These are phyloP conservation scores for Dissostichus mawsoni DNA, from an alignment of 2,113 vertebrate genomes.

Conservation along the genomic window DNA sequence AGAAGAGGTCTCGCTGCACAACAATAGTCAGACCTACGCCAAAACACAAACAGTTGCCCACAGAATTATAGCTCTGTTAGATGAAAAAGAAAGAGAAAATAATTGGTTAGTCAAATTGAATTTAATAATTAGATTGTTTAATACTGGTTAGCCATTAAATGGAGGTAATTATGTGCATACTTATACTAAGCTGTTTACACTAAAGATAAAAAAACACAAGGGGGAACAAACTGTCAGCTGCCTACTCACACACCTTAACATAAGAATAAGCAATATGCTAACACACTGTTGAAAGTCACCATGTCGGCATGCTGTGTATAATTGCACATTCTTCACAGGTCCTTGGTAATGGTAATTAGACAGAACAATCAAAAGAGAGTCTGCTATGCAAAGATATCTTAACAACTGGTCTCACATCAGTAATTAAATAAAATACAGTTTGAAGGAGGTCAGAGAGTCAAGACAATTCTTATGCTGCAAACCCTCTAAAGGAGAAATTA, in stretches of 20 bases:
- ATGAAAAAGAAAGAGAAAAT: neutral
- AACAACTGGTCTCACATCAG: constrained; percentile 36
- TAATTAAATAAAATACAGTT: constrained; percentile 8
- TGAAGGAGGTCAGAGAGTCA: constrained; percentile 1
- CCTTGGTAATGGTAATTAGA: constrained; percentile 51
- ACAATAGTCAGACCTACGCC: neutral
- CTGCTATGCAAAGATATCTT: constrained; percentile 18
- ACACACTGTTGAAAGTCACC: constrained; percentile 7
- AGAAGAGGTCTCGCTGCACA: neutral
- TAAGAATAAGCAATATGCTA: neutral
- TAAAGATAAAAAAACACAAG: neutral
- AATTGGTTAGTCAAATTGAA: neutral
- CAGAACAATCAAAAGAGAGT: constrained; percentile 38
- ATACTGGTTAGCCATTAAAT: neutral
- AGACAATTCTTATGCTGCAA: neutral
- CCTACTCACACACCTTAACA: constrained; percentile 10
- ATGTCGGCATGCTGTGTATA: constrained; percentile 40
- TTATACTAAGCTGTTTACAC: neutral
- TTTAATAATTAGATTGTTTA: neutral
- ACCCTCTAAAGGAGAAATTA: neutral
- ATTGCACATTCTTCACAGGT: constrained; percentile 29
- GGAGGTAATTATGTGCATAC: too few species aligned
- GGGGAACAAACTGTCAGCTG: neutral
- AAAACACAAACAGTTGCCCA: neutral
- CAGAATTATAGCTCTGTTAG: neutral